Evolutionary conservation across 2,113 vertebrate genomes (phyloP), one percentile per base, ranked within the genome.

Genomic region (Baryphthengus martii): DNA sequence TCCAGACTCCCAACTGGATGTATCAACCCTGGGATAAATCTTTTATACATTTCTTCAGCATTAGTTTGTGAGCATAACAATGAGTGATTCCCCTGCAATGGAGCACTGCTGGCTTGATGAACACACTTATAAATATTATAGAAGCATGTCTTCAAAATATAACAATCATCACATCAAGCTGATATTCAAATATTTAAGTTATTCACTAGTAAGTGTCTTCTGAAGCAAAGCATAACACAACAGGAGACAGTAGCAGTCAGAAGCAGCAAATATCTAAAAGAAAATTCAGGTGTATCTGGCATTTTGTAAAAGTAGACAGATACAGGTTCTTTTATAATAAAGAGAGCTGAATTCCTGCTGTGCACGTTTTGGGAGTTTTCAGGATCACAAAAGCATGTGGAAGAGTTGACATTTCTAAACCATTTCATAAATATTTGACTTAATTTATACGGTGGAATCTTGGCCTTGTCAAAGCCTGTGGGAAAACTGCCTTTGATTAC

Each of bases 61-160:
- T 89, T 73, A 82, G 44, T 66, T 77, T 80, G 56, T 53, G 50
- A 88, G 42, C 53, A 62, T 67, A 67, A 52, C 91, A 87, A 92
- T 92, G 42, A 95, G 70, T 61, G 42, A 92, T 78, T 78, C 31
- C 24, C 40, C 79, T 92, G 25, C 56, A 95, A 91, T 17, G 67
- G 21, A 84, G 58, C 45, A 83, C n/a, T 93, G 71, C n/a, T 70
- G 68, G 92, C 79, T 94, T 85, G 88, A 95, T 85, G 50, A 95
- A 93, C 76, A 81, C 35, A 61, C 13, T 63, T 88, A 65, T 42
- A 97, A 90, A 88, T 90, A 93, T 92, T 90, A 56, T 66, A 88
- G 85, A 90, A 85, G 42, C 53, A n/a, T 31, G 42, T 39, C 67
- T 89, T 93, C 93, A 94, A 87, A 91, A 75, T 83, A 58, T 8